Evolutionary conservation across 2,888 invertebrate species (phyloP).

Genomic region (Calliopum simillimum): DNA sequence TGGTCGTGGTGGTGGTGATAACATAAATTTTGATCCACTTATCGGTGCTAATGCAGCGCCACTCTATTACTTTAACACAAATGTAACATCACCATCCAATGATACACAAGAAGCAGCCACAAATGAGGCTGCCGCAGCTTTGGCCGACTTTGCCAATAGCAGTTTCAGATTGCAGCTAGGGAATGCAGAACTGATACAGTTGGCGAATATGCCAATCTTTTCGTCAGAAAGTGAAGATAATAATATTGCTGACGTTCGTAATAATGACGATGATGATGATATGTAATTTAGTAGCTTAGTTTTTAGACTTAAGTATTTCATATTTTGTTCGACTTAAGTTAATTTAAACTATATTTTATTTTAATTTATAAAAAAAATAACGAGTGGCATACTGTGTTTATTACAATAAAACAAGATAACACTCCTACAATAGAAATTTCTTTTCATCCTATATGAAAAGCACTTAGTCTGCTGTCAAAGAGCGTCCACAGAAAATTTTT

Average conservation of each 20-base stretch:
- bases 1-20: background rate
- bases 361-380: too few species aligned
- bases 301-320: conserved; percentile 17
- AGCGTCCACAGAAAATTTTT: too few species aligned
- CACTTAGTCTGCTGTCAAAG: too few species aligned
- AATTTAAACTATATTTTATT: background rate
- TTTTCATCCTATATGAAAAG: too few species aligned
- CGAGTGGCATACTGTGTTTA: too few species aligned
- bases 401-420: too few species aligned
- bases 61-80: background rate
- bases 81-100: background rate
- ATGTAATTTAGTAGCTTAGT: conserved; percentile 25
- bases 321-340: conserved; percentile 19
- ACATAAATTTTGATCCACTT: conserved; percentile 7
- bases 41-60: conserved; percentile 1
- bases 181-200: too few species aligned
- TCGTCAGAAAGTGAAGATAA: conserved; percentile 25
- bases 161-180: background rate
- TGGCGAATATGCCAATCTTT: conserved; percentile 40
- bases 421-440: too few species aligned
- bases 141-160: conserved; percentile 26
- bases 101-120: conserved; percentile 14
- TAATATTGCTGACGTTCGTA: background rate
- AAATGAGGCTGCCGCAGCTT: conserved; percentile 25
- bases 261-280: conserved; percentile 11